These are phyloP conservation scores for Larimichthys polyactis DNA, from an alignment of 2,113 vertebrate genomes.

Conservation along the genomic window DNA sequence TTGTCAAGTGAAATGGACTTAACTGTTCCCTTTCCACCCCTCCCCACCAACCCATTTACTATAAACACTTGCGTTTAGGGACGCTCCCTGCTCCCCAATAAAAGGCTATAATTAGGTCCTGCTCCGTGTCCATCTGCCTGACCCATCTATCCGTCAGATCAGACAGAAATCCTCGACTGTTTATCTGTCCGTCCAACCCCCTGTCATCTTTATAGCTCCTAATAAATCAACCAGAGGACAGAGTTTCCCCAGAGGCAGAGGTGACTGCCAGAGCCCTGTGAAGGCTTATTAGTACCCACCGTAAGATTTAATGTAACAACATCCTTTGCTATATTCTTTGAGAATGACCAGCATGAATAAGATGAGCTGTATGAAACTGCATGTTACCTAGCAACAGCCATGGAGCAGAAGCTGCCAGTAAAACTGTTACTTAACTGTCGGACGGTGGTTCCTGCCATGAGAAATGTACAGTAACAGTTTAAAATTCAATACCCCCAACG, in stretches of 20 bases:
- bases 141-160: constrained; percentile 45
- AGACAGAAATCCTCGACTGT: constrained; percentile 53
- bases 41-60: constrained; percentile 45
- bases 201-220: constrained; percentile 55
- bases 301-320: constrained; percentile 18
- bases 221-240: constrained; percentile 45
- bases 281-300: neutral
- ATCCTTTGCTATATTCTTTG: constrained; percentile 17
- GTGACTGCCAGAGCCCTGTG: constrained; percentile 1
- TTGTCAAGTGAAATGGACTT: constrained; percentile 43
- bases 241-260: constrained; percentile 25
- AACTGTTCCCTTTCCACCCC: constrained; percentile 59
- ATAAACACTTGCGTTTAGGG: constrained; percentile 54
- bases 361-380: constrained; percentile 33
- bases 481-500: neutral
- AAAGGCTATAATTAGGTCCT: constrained; percentile 61
- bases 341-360: constrained; percentile 19
- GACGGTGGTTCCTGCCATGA: neutral
- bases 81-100: constrained; percentile 46
- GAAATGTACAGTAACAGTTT: neutral
- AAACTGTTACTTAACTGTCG: constrained; percentile 21
- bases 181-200: constrained; percentile 21
- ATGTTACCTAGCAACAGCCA: constrained; percentile 34
- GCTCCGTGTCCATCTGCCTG: constrained; percentile 36
- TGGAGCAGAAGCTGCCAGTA: neutral